Evolutionary conservation across 2,888 invertebrate genomes (phyloP).

Genomic region (Zonitis immaculata): DNA sequence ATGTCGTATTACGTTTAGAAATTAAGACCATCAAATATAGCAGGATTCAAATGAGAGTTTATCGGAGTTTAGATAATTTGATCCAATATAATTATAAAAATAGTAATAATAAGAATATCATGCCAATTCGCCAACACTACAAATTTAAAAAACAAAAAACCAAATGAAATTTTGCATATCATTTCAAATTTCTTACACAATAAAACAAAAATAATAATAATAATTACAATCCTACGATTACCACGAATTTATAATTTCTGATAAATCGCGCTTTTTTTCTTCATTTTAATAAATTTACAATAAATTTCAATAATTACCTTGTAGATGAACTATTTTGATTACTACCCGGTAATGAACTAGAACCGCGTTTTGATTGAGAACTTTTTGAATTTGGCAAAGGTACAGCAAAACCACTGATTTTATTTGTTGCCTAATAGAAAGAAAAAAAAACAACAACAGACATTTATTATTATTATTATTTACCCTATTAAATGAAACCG

Average conservation of each 20-base stretch:
- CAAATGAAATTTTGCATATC: slow-evolving; percentile 16
- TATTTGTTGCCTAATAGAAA: slow-evolving; percentile 46
- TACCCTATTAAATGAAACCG: no score
- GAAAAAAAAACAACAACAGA: slow-evolving; percentile 24
- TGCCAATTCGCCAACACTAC: slow-evolving; percentile 39
- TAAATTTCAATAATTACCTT: slow-evolving; percentile 36
- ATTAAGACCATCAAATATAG: slow-evolving; percentile 9
- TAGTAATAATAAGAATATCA: slow-evolving; percentile 14
- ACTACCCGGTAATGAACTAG: slow-evolving; percentile 39
- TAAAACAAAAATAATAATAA: slow-evolving; percentile 26
- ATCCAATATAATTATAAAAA: background rate
- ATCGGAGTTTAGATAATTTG: slow-evolving; percentile 3
- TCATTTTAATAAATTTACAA: background rate
- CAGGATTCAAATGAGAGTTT: slow-evolving; percentile 4
- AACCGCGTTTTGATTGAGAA: slow-evolving; percentile 44
- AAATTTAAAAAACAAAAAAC: slow-evolving; percentile 18
- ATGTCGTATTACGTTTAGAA: background rate
- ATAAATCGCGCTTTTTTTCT: background rate
- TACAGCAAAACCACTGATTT: slow-evolving; percentile 43
- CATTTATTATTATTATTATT: no score
- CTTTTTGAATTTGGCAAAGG: slow-evolving; percentile 45
- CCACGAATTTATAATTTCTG: background rate
- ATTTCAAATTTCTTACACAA: slow-evolving; percentile 32
- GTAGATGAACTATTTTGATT: slow-evolving; percentile 41
- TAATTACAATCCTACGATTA: background rate